Conservation (phyloP, 2,113 vertebrate species). For the Haemorhous mexicanus region DNA sequence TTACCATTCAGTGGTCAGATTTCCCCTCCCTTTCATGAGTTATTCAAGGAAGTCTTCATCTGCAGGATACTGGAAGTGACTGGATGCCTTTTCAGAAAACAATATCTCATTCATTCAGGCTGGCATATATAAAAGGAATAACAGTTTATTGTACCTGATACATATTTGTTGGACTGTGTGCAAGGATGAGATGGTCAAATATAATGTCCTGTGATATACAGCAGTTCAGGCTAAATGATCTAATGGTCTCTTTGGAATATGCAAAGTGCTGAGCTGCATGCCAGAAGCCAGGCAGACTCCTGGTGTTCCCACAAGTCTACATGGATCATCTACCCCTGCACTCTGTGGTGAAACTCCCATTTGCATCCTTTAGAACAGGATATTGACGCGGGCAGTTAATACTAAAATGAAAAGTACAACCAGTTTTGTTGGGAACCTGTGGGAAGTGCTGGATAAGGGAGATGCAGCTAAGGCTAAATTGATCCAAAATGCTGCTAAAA, state of each 20-base stretch:
- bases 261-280: background rate
- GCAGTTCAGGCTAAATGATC: background rate
- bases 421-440: background rate
- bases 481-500: background rate
- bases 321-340: background rate
- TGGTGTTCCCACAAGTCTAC: background rate
- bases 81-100: slow-evolving; percentile 2
- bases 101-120: background rate
- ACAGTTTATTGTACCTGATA: background rate
- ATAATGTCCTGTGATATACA: background rate
- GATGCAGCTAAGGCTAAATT: background rate
- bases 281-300: slow-evolving; percentile 41
- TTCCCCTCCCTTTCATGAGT: background rate
- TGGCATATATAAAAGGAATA: background rate
- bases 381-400: background rate
- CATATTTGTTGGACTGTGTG: background rate
- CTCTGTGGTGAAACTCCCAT: background rate
- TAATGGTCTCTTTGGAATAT: background rate
- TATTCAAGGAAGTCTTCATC: background rate
- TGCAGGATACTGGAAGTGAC: slow-evolving; percentile 13
- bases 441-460: background rate
- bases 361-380: background rate
- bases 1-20: background rate
- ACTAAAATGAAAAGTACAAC: background rate
- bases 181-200: slow-evolving; percentile 8